Evolutionary conservation across 2,888 invertebrate genomes (phyloP).

Genomic region (Pachycephus smyrnensis): DNA sequence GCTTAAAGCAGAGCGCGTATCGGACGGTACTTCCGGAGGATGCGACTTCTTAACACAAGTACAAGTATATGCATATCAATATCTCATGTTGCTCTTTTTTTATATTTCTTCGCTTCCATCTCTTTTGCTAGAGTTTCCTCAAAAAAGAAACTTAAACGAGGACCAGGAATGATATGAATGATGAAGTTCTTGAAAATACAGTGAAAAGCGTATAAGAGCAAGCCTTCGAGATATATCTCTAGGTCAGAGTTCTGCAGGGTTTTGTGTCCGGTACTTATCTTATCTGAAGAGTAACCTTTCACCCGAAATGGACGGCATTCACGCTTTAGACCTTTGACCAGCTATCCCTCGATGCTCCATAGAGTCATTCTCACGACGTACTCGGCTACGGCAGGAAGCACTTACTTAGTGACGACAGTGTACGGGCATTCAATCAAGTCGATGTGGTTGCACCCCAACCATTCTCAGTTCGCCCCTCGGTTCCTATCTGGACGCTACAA

Average conservation of each 20-base stretch:
- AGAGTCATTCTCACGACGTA: neutral
- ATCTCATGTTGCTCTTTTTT: neutral
- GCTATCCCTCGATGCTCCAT: neutral
- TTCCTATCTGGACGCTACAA: conserved; percentile 9
- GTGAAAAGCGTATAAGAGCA: neutral
- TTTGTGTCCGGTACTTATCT: neutral
- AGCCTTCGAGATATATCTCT: neutral
- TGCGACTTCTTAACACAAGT: neutral
- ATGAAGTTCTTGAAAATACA: neutral
- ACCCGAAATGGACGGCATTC: neutral
- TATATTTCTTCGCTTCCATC: neutral
- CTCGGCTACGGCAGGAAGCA: conserved; percentile 50
- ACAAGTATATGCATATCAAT: neutral
- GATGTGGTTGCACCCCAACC: conserved; percentile 32
- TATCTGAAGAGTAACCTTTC: neutral
- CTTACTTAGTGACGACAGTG: conserved; percentile 54
- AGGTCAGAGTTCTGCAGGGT: neutral
- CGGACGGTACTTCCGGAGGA: no score
- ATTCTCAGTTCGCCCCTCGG: conserved; percentile 34
- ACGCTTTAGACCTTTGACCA: neutral
- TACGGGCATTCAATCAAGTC: conserved; percentile 44
- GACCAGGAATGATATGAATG: neutral
- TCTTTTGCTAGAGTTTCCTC: neutral
- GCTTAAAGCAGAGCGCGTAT: neutral
- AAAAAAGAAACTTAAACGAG: neutral